Evolutionary conservation across 2,113 vertebrate species (phyloP).

Genomic region (Hypanus sabinus): DNA sequence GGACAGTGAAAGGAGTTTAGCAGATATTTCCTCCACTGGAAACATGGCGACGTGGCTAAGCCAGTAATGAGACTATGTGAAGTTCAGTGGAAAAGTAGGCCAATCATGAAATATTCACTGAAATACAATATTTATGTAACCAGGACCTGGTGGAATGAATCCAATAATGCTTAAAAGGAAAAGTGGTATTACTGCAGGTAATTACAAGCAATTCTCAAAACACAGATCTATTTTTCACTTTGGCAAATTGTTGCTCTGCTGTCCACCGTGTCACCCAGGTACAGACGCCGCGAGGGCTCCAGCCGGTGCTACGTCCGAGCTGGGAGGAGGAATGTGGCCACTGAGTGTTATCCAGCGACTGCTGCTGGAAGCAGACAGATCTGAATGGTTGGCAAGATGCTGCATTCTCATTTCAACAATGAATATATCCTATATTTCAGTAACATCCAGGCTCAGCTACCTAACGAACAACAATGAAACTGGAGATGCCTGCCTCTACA

Average conservation of each 20-base stretch:
- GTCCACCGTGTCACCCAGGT: not conserved
- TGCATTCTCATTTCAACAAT: not conserved
- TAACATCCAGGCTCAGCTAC: not conserved
- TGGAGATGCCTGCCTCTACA: too few relatives aligned
- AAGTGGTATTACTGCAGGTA: not conserved
- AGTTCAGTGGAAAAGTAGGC: not conserved
- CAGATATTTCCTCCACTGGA: not conserved
- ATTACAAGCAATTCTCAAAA: not conserved
- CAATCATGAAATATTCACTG: not conserved
- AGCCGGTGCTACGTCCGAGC: not conserved
- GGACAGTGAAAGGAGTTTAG: not conserved
- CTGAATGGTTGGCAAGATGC: too few relatives aligned
- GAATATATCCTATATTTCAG: not conserved
- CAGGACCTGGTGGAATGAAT: not conserved
- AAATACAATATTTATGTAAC: not conserved
- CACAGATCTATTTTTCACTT: not conserved
- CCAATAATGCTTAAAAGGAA: not conserved
- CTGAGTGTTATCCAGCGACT: not conserved
- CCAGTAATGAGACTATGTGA: not conserved
- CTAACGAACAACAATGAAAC: not conserved
- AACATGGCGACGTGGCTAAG: not conserved
- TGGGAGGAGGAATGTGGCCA: not conserved
- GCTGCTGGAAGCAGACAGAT: not conserved
- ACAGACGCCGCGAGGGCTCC: not conserved
- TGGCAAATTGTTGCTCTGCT: not conserved